Percentiles rank a stretch among this genome's conserved stretches.
phyloP scores from a whole-genome alignment of 2,113 vertebrate genomes.

The Megaceryle torquata region DNA sequence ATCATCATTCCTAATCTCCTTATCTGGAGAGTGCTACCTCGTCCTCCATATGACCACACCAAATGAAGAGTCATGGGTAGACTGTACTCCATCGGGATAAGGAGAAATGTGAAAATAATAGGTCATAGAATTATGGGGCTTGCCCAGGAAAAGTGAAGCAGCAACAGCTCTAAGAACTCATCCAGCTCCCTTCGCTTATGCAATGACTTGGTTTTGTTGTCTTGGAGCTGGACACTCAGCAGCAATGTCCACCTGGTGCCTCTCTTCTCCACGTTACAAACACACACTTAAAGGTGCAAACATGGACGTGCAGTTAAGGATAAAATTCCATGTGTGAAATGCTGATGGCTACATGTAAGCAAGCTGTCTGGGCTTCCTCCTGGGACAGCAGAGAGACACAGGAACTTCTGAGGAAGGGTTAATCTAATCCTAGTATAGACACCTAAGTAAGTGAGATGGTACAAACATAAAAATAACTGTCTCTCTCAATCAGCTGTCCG shows the following conservation, averaged over 20 bases:
- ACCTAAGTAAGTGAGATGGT: not conserved
- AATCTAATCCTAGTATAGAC: too few species aligned
- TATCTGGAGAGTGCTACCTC: not conserved
- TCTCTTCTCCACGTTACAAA: not conserved
- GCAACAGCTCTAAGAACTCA: not conserved
- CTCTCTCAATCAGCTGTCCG: accelerated
- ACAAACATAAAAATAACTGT: not conserved
- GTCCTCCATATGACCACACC: not conserved
- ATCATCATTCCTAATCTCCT: not conserved
- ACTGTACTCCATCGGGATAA: not conserved
- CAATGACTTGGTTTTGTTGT: not conserved
- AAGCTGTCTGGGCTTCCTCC: not conserved
- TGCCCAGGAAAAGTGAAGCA: not conserved
- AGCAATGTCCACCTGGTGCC: not conserved
- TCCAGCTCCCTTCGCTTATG: not conserved
- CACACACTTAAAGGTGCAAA: not conserved
- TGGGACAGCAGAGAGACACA: not conserved
- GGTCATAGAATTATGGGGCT: not conserved
- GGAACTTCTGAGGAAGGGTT: not conserved
- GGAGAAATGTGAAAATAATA: not conserved
- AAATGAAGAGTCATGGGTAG: not conserved
- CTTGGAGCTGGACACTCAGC: not conserved
- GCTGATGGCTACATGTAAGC: not conserved
- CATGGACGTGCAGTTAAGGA: not conserved
- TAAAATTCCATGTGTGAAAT: not conserved